Percentiles rank a stretch among this genome's conserved stretches.
Conservation (phyloP, 2,797 vertebrate species). For the Tolypeutes matacus region DNA sequence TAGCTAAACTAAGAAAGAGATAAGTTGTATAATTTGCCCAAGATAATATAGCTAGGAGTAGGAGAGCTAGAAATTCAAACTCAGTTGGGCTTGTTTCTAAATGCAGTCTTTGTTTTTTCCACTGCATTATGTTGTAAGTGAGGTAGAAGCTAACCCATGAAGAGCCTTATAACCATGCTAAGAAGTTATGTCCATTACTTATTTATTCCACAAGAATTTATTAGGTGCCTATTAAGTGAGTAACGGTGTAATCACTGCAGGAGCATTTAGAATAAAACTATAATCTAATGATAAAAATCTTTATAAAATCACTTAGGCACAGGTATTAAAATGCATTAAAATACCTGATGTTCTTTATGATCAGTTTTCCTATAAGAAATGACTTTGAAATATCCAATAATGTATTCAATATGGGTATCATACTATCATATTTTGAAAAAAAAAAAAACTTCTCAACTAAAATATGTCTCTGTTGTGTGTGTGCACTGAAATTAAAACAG, state of each 20-base stretch:
- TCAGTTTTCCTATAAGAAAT: background rate
- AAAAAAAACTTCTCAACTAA: background rate
- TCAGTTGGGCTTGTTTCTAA: background rate
- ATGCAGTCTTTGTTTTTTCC: background rate
- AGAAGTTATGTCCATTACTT: background rate
- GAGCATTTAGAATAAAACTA: background rate
- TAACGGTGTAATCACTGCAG: background rate
- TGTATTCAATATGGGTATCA: background rate
- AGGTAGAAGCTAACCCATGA: background rate
- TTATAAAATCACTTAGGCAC: constrained; percentile 65
- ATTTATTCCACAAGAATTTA: background rate
- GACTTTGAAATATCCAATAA: constrained; percentile 26
- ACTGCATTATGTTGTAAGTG: background rate
- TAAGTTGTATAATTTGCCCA: background rate
- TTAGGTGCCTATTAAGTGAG: background rate
- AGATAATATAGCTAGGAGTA: background rate
- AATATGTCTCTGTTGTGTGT: background rate
- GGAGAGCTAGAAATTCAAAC: background rate
- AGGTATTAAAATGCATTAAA: constrained; percentile 55
- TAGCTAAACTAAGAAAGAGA: background rate
- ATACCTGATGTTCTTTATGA: background rate
- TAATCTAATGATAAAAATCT: constrained; percentile 56
- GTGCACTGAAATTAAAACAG: background rate
- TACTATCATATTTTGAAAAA: background rate
- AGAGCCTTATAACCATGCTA: background rate